Conservation (phyloP, 23 tunicate species). For the Styela clava region DNA sequence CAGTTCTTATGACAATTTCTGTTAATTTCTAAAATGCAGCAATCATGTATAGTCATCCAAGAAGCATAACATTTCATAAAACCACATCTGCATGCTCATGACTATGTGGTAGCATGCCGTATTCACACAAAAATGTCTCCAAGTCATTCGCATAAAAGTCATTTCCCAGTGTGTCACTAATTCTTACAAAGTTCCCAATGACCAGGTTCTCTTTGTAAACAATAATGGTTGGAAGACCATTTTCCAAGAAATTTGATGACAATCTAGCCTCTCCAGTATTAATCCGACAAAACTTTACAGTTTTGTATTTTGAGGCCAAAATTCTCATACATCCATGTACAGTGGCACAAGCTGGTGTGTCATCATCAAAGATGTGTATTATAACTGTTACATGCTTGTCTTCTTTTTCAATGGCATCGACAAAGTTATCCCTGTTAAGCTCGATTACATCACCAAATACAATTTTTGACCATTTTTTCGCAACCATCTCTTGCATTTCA, state of each 20-base stretch:
- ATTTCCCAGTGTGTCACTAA: conserved; percentile 67
- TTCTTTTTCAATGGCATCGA: conserved; percentile 92
- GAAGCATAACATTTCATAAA: neutral
- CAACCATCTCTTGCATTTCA: conserved; percentile 78
- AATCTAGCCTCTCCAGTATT: conserved; percentile 61
- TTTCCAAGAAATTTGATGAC: conserved; percentile 48
- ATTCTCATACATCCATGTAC: conserved; percentile 81
- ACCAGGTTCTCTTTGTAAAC: conserved; percentile 75
- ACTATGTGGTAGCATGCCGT: conserved; percentile 47
- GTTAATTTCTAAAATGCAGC: no score
- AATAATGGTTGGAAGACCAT: conserved; percentile 78
- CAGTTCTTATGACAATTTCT: no score
- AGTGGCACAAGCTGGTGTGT: conserved; percentile 68
- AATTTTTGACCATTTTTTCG: conserved; percentile 59
- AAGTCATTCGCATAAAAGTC: conserved; percentile 84
- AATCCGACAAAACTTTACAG: conserved; percentile 75
- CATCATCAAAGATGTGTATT: conserved; percentile 77
- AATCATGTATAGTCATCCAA: no score
- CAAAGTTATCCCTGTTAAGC: conserved; percentile 53
- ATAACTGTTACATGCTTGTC: conserved; percentile 64
- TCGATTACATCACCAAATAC: conserved; percentile 75
- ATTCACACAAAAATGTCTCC: conserved; percentile 56
- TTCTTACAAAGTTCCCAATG: conserved; percentile 63
- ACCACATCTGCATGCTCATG: neutral
- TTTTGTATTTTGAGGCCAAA: conserved; percentile 51